Evolutionary conservation across 2,888 invertebrate genomes (phyloP), one percentile per base, ranked within the genome.

Genomic region (Azorinus chamasolen): DNA sequence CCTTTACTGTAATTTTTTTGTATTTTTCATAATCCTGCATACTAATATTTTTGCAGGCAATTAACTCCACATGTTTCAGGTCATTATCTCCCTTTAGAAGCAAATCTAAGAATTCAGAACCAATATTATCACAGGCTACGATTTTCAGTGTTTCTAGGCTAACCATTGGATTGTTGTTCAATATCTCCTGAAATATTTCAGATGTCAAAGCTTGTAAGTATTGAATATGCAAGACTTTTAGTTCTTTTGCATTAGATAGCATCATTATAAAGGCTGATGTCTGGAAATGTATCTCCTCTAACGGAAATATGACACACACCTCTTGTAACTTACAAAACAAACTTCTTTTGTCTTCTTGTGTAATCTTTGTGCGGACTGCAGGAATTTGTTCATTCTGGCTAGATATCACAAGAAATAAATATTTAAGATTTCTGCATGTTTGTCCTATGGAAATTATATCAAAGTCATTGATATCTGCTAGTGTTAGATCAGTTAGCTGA

Each of bases 371-470:
- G 10, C 18, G 25, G 14, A 54, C n/a, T 1, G 39, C 20, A 14
- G 24, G 61, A 12, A 48, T 10, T 20, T 64, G 24, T n/a, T 64
- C 59, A 50, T 54, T 27, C 10, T 66, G 61, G 1, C 58, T 62
- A n/a, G 66, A 72, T 24, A 72, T 25, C n/a, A 66, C 43, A 4
- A 77, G 18, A 1, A 63, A 43, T 27, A 77, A 50, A 16, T 46
- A 58, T 57, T 59, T 50, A 18, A 75, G 32, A 48, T 75, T 75
- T 55, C 27, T 58, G 41, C 79, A 75, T 18, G 32, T 32, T 20
- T 64, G 43, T 16, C 75, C 79, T 48, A 79, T 68, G 14, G 64
- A 63, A n/a, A 75, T 27, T 4, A 75, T 25, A 41, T 79, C 75
- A 41, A 75, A 62, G 25, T 68, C 65, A 55, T 66, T 63, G 25